phyloP scores from a whole-genome alignment of 1,140 invertebrate genomes.

The Drosophila oshimai region DNA sequence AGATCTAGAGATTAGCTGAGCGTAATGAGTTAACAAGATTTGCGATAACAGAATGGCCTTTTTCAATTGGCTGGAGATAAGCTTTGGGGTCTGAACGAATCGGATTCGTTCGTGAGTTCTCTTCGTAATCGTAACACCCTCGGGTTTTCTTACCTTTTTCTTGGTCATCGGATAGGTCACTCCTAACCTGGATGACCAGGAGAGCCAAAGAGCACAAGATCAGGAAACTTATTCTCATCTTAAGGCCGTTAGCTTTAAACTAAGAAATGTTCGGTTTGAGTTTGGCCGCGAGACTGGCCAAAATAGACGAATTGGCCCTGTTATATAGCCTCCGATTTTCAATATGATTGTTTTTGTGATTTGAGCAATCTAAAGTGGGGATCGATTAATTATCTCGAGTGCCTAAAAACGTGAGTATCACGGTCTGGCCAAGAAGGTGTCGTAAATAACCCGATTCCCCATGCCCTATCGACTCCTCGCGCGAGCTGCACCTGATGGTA shows the following conservation, averaged over 20 bases:
- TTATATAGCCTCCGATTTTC: slow-evolving; percentile 56
- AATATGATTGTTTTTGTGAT: slow-evolving; percentile 53
- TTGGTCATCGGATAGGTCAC: slow-evolving; percentile 32
- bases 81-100: not conserved
- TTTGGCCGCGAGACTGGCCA: slow-evolving; percentile 38
- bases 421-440: slow-evolving; percentile 15
- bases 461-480: slow-evolving; percentile 30
- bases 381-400: slow-evolving; percentile 58
- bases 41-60: not conserved
- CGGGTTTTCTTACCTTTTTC: slow-evolving; percentile 37
- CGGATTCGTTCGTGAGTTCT: slow-evolving; percentile 3
- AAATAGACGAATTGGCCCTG: slow-evolving; percentile 1
- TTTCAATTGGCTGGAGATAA: slow-evolving; percentile 15
- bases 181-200: not conserved
- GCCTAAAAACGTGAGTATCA: slow-evolving; percentile 46
- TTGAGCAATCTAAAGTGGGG: slow-evolving; percentile 55
- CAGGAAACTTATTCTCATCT: slow-evolving; percentile 21
- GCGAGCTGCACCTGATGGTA: slow-evolving; percentile 38
- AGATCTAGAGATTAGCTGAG: slow-evolving; percentile 9
- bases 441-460: slow-evolving; percentile 28
- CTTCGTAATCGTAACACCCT: not conserved
- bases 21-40: slow-evolving; percentile 9
- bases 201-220: slow-evolving; percentile 17
- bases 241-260: not conserved
- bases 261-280: slow-evolving; percentile 13